Percentiles rank a stretch among this genome's conserved stretches.
Evolutionary conservation across 2,797 vertebrate genomes (phyloP).

Genomic region (Anas georgica): DNA sequence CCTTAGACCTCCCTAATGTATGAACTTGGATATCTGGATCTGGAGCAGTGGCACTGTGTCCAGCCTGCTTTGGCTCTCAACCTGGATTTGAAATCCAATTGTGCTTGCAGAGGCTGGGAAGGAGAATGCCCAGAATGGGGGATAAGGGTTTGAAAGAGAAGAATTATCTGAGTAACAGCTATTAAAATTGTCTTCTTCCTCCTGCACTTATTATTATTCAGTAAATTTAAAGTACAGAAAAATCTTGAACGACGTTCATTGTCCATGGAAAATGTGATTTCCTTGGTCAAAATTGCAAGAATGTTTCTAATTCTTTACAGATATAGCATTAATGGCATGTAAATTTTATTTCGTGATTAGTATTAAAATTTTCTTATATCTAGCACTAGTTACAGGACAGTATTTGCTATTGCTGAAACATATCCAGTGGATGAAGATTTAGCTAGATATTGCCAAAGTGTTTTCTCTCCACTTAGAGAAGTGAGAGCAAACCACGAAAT

Average conservation of each 20-base stretch:
- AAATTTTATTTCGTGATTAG: neutral
- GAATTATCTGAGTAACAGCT: neutral
- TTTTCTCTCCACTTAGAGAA: neutral
- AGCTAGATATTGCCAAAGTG: neutral
- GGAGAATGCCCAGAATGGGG: neutral
- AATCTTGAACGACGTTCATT: neutral
- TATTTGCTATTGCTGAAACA: neutral
- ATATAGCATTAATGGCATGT: neutral
- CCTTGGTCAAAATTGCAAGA: neutral
- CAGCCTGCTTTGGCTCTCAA: neutral
- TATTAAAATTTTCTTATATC: neutral
- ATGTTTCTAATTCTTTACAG: neutral
- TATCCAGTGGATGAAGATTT: neutral
- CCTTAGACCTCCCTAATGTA: neutral
- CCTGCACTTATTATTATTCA: neutral
- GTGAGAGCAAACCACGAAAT: neutral
- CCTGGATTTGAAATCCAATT: neutral
- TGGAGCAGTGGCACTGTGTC: neutral
- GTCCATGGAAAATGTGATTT: neutral
- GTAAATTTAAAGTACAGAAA: neutral
- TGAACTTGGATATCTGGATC: neutral
- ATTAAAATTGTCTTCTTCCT: neutral
- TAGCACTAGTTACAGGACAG: neutral
- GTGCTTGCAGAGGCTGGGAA: neutral
- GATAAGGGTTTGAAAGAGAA: neutral